Percentiles rank a stretch among this genome's conserved stretches.
Evolutionary conservation across 37 sponge, comb jelly and placozoan genomes (phyloP).

Genomic region (Spongilla lacustris): DNA sequence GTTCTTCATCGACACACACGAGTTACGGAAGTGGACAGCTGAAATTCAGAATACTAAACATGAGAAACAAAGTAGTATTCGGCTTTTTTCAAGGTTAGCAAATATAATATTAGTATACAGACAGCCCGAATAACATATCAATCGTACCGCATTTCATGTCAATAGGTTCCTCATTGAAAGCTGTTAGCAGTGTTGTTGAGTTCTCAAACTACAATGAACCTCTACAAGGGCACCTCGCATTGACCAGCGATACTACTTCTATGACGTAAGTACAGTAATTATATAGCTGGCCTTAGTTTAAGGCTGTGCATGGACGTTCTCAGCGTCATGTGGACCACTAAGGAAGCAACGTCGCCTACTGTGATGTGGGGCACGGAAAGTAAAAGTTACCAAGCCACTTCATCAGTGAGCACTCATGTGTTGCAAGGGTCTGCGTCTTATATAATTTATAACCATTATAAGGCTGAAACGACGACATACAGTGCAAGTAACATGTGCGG

Average conservation of each 20-base stretch:
- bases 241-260: conserved; percentile 3
- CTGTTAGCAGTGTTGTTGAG: conserved; percentile 24
- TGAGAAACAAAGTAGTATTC: conserved; percentile 51
- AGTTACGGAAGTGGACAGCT: conserved; percentile 32
- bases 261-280: conserved; percentile 36
- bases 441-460: neutral
- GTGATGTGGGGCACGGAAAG: conserved; percentile 34
- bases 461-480: conserved; percentile 55
- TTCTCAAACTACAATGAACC: conserved; percentile 56
- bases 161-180: neutral
- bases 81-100: conserved; percentile 54
- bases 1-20: conserved; percentile 25
- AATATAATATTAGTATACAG: too few species aligned
- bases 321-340: conserved; percentile 42
- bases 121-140: too few species aligned
- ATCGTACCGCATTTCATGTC: too few species aligned
- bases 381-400: neutral
- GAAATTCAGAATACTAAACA: conserved; percentile 57
- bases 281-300: conserved; percentile 1
- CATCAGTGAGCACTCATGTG: neutral
- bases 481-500: conserved; percentile 68
- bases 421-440: neutral
- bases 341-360: conserved; percentile 22
- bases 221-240: conserved; percentile 48
- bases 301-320: neutral